Evolutionary conservation across 2,888 invertebrate species (phyloP).

Genomic region (Ernsta delagoae): DNA sequence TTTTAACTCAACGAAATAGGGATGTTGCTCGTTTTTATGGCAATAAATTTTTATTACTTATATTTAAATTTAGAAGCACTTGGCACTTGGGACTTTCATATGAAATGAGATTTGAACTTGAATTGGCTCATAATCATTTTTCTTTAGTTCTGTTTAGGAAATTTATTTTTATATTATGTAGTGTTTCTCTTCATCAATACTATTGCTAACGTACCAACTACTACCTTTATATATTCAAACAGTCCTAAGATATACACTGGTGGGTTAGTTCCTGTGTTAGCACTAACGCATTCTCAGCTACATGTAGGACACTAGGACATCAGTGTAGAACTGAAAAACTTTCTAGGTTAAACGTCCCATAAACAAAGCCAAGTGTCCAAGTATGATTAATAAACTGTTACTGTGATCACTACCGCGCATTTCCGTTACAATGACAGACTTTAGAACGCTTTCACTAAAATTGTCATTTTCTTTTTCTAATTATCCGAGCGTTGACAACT

Average conservation of each 20-base stretch:
- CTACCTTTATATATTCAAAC: too few species aligned
- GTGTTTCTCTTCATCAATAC: too few species aligned
- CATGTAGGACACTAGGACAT: too few species aligned
- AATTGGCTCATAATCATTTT: background rate
- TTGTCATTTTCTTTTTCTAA: constrained; percentile 33
- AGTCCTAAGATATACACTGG: too few species aligned
- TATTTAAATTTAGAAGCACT: constrained; percentile 11
- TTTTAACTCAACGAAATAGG: constrained; percentile 22
- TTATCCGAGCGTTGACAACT: constrained; percentile 32
- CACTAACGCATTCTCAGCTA: too few species aligned
- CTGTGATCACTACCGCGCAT: constrained; percentile 20
- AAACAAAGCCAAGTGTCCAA: background rate
- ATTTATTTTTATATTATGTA: too few species aligned
- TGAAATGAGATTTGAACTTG: background rate
- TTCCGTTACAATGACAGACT: constrained; percentile 29
- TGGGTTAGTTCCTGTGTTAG: too few species aligned
- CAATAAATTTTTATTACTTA: constrained; percentile 12
- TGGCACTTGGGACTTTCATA: background rate
- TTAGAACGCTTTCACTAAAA: constrained; percentile 33
- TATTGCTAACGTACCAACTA: too few species aligned
- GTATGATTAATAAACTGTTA: constrained; percentile 13
- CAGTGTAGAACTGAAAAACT: background rate
- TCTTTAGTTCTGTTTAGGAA: too few species aligned
- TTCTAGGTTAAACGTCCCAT: constrained; percentile 16
- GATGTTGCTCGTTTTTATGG: constrained; percentile 15